Base-by-base conservation (phyloP, 2,888 invertebrate species). In the Brachynemurus nebulosus region DNA sequence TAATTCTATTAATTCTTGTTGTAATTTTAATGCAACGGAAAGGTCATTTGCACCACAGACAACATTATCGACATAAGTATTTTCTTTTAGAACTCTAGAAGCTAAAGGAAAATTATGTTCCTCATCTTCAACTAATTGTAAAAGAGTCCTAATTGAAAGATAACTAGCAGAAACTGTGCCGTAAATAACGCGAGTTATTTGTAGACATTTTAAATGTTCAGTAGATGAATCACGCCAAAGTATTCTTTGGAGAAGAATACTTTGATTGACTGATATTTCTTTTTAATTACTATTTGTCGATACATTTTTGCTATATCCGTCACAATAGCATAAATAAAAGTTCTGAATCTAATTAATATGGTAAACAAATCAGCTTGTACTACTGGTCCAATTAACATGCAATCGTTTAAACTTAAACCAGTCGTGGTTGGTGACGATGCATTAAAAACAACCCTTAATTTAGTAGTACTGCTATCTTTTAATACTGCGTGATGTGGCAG, bases 141-240 rank as follows among this genome's bases (percentile, higher is more conserved):
- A 39, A 11, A 54, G 33, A 12, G 47, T 45, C 2, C 50, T 45
- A 8, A 47, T 48, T 2, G 52, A 52, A 6, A 54, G 34, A 45
- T 42, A 53, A 14, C 51, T 50, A 3, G 52, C 53, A n/a, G 51
- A 47, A 2, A 50, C 48, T 6, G 45, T 51, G 5, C 54, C 54
- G 38, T 52, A 53, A 3, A 49, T 52, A 8, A 53, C 48, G 1
- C 48, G 51, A 19, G 42, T 48, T 33, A 53, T 30, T 43, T 52
- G 35, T 11, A 33, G 50, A 35, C 36, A 39, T 40, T 47, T 33
- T 30, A 53, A 7, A 2, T 45, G 8, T 16, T 38, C 20, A 3
- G 34, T 9, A 5, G 20, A 19, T 17, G 40, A 18, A 9, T 38
- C 19, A 25, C 47, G 39, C 45, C 45, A 45, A 7, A 45, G 17